These are phyloP conservation scores for Hybos culiciformis DNA, from an alignment of 2,888 invertebrate species.

Conservation along the genomic window DNA sequence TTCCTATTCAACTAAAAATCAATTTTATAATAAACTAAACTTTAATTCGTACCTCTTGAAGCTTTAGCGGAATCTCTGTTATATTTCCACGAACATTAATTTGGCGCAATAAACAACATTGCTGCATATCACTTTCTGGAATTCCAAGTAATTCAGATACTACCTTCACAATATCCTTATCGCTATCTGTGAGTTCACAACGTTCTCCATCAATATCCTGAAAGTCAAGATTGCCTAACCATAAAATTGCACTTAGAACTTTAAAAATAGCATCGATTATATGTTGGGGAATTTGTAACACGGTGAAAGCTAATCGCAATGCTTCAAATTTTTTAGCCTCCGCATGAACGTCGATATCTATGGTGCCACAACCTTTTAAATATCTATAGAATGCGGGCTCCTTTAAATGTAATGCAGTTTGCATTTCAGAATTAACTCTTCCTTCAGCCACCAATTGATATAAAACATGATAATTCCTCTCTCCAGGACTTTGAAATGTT, in stretches of 20 bases:
- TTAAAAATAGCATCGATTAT: constrained; percentile 84
- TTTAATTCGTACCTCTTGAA: constrained; percentile 53
- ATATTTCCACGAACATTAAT: constrained; percentile 88
- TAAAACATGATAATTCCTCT: constrained; percentile 84
- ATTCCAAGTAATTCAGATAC: constrained; percentile 63
- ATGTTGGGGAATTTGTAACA: constrained; percentile 69
- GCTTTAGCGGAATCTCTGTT: constrained; percentile 77
- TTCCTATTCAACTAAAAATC: no score
- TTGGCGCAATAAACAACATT: constrained; percentile 64
- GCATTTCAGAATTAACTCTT: constrained; percentile 61
- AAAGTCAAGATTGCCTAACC: constrained; percentile 80
- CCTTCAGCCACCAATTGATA: constrained; percentile 83
- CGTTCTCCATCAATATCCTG: constrained; percentile 78
- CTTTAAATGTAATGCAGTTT: constrained; percentile 56
- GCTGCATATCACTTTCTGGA: constrained; percentile 55
- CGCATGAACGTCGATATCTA: constrained; percentile 47
- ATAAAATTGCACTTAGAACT: constrained; percentile 74
- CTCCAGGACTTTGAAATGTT: constrained; percentile 75
- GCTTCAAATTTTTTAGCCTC: constrained; percentile 66
- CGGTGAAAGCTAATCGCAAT: constrained; percentile 75
- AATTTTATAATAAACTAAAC: background rate
- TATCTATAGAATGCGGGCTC: constrained; percentile 69
- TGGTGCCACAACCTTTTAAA: constrained; percentile 66
- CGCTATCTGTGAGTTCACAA: constrained; percentile 57
- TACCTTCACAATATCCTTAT: constrained; percentile 57